Evolutionary conservation across 2,113 vertebrate genomes (phyloP).

Genomic region (Tyrannus savana): DNA sequence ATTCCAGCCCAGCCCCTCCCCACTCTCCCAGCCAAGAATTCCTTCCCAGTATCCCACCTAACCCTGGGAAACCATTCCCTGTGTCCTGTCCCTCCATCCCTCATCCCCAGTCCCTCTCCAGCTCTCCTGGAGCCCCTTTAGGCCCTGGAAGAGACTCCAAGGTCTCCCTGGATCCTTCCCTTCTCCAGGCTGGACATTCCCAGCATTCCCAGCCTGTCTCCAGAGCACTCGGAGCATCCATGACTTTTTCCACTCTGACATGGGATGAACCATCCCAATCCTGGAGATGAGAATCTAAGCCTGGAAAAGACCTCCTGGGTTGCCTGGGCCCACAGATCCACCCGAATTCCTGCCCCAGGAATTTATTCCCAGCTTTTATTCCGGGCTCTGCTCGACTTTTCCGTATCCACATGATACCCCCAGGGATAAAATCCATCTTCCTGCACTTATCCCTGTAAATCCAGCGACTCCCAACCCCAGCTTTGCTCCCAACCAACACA

Average conservation of each 20-base stretch:
- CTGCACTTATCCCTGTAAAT: neutral
- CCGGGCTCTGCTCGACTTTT: neutral
- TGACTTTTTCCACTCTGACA: neutral
- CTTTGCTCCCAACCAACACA: neutral
- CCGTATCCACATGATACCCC: accelerated
- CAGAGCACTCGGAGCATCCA: neutral
- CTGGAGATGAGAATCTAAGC: neutral
- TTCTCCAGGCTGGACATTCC: accelerated
- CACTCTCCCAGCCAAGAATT: neutral
- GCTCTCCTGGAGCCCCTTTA: neutral
- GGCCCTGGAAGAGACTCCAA: accelerated
- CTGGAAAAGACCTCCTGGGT: neutral
- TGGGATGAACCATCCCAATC: neutral
- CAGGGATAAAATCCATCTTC: neutral
- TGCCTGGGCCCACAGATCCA: neutral
- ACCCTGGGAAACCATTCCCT: neutral
- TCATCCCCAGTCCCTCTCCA: neutral
- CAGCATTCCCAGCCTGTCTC: neutral
- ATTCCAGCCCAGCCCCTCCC: accelerated
- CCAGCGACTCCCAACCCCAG: neutral
- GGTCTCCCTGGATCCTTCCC: neutral
- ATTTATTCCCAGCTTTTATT: neutral
- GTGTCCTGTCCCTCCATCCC: neutral
- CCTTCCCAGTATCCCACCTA: neutral
- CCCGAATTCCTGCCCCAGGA: neutral